phyloP scores from a whole-genome alignment of 2,888 invertebrate genomes.

The Clanis bilineata region DNA sequence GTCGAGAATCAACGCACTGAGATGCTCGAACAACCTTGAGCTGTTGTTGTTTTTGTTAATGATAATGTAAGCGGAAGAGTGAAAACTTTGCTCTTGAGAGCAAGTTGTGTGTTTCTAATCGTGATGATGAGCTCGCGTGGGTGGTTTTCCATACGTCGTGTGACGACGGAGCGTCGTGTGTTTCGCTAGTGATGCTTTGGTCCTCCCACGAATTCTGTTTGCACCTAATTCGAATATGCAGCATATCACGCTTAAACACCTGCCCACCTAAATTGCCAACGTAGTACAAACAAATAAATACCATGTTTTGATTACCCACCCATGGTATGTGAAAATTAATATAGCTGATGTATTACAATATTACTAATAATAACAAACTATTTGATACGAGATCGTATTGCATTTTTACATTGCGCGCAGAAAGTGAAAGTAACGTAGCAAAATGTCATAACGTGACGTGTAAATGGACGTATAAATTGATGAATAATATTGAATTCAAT shows the following conservation, averaged over 20 bases:
- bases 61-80: conserved; percentile 6
- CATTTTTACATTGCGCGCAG: not conserved
- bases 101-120: not conserved
- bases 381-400: not conserved
- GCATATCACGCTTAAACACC: no score
- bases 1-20: conserved; percentile 5
- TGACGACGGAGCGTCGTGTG: not conserved
- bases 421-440: not conserved
- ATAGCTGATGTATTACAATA: not conserved
- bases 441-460: not conserved
- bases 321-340: no score
- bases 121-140: conserved; percentile 39
- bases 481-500: not conserved
- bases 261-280: no score
- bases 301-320: no score
- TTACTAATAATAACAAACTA: not conserved
- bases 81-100: no score
- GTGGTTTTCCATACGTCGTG: not conserved
- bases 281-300: no score
- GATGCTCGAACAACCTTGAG: conserved; percentile 13
- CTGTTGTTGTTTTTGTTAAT: conserved; percentile 12
- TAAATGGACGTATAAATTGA: not conserved
- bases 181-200: not conserved
- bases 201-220: no score
- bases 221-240: no score